Conservation (phyloP, 2,888 invertebrate species). For the Amiota communis region DNA sequence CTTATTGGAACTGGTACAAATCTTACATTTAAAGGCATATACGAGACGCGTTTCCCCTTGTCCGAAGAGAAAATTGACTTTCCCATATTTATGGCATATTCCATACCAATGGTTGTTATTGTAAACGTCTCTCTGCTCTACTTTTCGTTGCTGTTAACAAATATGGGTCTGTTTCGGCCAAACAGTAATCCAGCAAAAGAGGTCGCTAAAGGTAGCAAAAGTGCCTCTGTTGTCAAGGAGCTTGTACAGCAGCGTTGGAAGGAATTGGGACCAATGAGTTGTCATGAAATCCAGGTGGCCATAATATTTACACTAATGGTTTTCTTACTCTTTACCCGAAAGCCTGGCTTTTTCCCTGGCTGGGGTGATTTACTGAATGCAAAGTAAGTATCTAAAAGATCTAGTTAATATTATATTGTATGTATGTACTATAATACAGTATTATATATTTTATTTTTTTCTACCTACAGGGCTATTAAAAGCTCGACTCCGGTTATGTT, state of each 20-base stretch:
- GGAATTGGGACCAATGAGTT: conserved; percentile 83
- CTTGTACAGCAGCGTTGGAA: conserved; percentile 70
- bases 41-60: conserved; percentile 74
- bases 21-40: conserved; percentile 84
- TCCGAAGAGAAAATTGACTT: conserved; percentile 56
- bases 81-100: conserved; percentile 55
- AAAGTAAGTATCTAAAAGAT: too few relatives aligned
- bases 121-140: conserved; percentile 44
- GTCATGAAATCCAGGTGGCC: conserved; percentile 82
- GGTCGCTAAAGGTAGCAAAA: conserved; percentile 72
- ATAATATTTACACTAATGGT: conserved; percentile 83
- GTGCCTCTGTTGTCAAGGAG: conserved; percentile 78
- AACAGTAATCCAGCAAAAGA: conserved; percentile 47
- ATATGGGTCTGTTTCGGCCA: conserved; percentile 64
- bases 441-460: too few relatives aligned
- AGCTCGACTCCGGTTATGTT: conserved; percentile 81
- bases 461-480: conserved; percentile 41
- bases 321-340: conserved; percentile 86
- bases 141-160: conserved; percentile 54
- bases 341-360: conserved; percentile 87
- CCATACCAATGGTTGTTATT: conserved; percentile 52
- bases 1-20: conserved; percentile 86
- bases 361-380: conserved; percentile 78
- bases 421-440: too few relatives aligned
- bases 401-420: too few relatives aligned